A percentile compares a stretch with the other conserved stretches of the same genome.
Evolutionary conservation across 2,888 invertebrate genomes (phyloP).

Genomic region (Asteroscopus sphinx): DNA sequence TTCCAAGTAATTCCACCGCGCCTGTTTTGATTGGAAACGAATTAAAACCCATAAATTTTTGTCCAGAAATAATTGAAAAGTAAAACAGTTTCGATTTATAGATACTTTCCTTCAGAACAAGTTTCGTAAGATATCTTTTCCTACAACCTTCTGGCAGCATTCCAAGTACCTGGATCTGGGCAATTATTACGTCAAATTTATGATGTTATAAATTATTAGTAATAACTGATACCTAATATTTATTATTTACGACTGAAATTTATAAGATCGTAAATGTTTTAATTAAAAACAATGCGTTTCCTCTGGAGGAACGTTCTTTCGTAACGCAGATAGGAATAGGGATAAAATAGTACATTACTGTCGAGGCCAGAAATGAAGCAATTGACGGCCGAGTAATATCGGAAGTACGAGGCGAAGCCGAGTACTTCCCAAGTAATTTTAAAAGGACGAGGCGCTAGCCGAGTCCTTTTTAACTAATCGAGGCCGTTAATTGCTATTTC

Average conservation of each 20-base stretch:
- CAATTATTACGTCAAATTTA: constrained; percentile 54
- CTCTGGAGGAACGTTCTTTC: constrained; percentile 9
- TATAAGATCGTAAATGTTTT: constrained; percentile 33
- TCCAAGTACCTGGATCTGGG: constrained; percentile 48
- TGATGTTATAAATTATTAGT: constrained; percentile 47
- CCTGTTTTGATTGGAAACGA: constrained; percentile 50
- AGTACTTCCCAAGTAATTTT: too few relatives aligned
- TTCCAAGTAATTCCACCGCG: constrained; percentile 37
- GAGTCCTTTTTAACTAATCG: too few relatives aligned
- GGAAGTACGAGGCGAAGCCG: too few relatives aligned
- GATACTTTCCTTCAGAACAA: constrained; percentile 37
- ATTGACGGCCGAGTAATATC: too few relatives aligned
- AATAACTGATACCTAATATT: constrained; percentile 37
- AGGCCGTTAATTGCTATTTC: too few relatives aligned
- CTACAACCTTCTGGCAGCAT: constrained; percentile 39
- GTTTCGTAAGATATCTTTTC: constrained; percentile 32
- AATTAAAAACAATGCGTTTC: constrained; percentile 35
- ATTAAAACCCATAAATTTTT: constrained; percentile 38
- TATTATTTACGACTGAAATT: constrained; percentile 34
- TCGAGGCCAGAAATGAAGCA: too few relatives aligned
- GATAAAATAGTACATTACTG: too few relatives aligned
- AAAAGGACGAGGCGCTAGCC: too few relatives aligned
- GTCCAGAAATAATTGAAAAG: constrained; percentile 47
- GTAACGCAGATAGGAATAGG: constrained; percentile 8
- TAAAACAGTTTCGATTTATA: constrained; percentile 46